Evolutionary conservation across 2,888 invertebrate genomes (phyloP).

Genomic region (Tetranychus piercei): DNA sequence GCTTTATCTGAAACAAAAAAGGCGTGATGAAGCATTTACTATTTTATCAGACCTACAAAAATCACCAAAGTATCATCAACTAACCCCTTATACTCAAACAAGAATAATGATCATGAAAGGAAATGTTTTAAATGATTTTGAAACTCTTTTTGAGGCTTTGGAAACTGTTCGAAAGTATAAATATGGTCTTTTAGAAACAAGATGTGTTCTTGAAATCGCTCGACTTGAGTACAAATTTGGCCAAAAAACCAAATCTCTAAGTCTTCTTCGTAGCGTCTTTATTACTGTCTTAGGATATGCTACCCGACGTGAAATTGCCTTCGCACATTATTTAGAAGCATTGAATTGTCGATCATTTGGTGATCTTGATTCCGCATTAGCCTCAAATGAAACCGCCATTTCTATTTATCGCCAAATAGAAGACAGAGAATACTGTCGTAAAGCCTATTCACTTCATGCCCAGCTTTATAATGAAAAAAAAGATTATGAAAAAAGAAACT

Average conservation of each 20-base stretch:
- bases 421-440: conserved; percentile 12
- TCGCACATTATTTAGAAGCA: conserved; percentile 6
- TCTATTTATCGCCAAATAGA: conserved; percentile 12
- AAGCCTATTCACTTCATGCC: conserved; percentile 11
- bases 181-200: conserved; percentile 1
- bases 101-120: conserved; percentile 10
- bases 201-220: conserved; percentile 5
- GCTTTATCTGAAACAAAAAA: conserved; percentile 10
- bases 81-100: neutral
- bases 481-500: conserved; percentile 16
- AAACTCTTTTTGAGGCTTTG: conserved; percentile 11
- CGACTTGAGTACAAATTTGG: conserved; percentile 8
- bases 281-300: conserved; percentile 4
- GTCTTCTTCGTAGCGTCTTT: neutral
- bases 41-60: neutral
- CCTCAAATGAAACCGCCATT: conserved; percentile 12
- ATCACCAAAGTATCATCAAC: neutral
- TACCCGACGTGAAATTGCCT: conserved; percentile 2
- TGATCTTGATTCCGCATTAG: conserved; percentile 9
- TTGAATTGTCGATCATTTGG: neutral
- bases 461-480: conserved; percentile 16
- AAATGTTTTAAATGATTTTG: conserved; percentile 11
- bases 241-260: neutral
- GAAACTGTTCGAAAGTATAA: neutral
- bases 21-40: neutral